A percentile compares a stretch with the other conserved stretches of the same genome.
phyloP scores from a whole-genome alignment of 2,888 invertebrate species.

The Sphecodes monilicornis region DNA sequence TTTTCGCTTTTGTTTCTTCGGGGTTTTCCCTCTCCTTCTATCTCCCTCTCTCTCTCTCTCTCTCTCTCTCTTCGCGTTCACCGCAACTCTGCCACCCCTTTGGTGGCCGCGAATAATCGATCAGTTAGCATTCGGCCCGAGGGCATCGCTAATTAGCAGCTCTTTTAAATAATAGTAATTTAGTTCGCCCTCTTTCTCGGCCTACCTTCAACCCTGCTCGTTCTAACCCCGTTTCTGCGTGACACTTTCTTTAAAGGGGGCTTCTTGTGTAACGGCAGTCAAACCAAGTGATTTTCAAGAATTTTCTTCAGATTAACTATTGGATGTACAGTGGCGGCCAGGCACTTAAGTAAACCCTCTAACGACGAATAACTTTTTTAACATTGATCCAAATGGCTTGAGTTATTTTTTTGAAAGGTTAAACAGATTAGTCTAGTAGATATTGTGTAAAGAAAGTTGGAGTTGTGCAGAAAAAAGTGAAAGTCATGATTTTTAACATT shows the following conservation, averaged over 20 bases:
- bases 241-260: not conserved
- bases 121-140: conserved; percentile 18
- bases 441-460: too few relatives aligned
- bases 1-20: not conserved
- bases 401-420: too few relatives aligned
- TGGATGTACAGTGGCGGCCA: too few relatives aligned
- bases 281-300: too few relatives aligned
- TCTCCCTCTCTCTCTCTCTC: not conserved
- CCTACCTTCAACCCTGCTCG: not conserved
- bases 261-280: too few relatives aligned
- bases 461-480: too few relatives aligned
- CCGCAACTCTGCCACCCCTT: conserved; percentile 9
- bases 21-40: not conserved
- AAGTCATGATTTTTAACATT: too few relatives aligned
- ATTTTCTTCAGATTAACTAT: too few relatives aligned
- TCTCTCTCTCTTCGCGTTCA: not conserved
- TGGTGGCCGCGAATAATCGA: conserved; percentile 21
- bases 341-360: too few relatives aligned
- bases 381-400: too few relatives aligned
- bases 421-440: too few relatives aligned
- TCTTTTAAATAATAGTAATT: conserved; percentile 29
- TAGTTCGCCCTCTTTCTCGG: not conserved
- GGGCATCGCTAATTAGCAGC: conserved; percentile 28
- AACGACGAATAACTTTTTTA: too few relatives aligned
- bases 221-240: conserved; percentile 1